Base-by-base conservation (phyloP, 2,888 invertebrate species). In the Chrysodeixis includens region DNA sequence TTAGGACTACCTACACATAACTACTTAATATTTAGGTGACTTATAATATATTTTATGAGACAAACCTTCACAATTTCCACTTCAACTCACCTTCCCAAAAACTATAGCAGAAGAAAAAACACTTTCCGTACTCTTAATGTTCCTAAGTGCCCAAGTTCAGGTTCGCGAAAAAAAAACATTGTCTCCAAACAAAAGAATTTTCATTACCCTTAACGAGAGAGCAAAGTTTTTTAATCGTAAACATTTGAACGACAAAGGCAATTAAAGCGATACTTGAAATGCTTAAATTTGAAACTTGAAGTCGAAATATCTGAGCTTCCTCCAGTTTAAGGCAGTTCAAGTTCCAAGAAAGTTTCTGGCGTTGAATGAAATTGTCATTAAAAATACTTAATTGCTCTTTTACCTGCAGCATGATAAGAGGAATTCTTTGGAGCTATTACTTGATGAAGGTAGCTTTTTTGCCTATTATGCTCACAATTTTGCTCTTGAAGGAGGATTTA, bases 161-260 rank as follows among this genome's bases (percentile, higher is more conserved):
- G 49, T 14, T 8, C 52, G 32, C 20, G 3, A 26, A 6, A 16
- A 16, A 26, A n/a, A 77, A 72, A 72, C 56, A 67, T 65, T 66
- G 30, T 71, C 57, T 44, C 14, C 30, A 32, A 81, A 78, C 79
- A 81, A 79, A 79, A 81, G 82, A 69, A 81, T 76, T 81, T 67
- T 81, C 79, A 81, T 81, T 74, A 76, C 58, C 44, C 35, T 14
- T 56, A 30, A 46, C 46, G 60, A 68, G 60, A 67, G 54, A 56
- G 46, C 18, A 56, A 81, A 79, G 76, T 81, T 81, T 76, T 79
- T 72, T 69, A 79, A 81, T 68, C 63, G 79, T 76, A 81, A 81
- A 79, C 78, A 74, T 57, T 67, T 65, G 62, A 65, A 63, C 55
- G 76, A 64, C 76, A 66, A 69, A 71, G 68, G 68, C 69, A 79